Conservation (phyloP, 2,113 vertebrate genomes). For the Hystrix brachyura region DNA sequence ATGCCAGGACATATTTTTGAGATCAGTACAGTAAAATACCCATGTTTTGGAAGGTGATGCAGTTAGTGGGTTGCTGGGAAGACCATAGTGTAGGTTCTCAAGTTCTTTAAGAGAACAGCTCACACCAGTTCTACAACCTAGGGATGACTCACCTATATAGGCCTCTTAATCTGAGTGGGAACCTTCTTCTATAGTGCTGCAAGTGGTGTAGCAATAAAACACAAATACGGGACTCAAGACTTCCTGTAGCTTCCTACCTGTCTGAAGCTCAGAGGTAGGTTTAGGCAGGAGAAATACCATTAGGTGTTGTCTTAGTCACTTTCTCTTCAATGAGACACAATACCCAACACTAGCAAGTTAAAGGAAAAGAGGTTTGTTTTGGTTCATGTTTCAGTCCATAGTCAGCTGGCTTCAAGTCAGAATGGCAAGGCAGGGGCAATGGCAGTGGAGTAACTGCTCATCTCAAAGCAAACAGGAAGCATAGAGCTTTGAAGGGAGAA, state of each 20-base stretch:
- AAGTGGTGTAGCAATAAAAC: not conserved
- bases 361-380: too few relatives aligned
- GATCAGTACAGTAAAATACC: not conserved
- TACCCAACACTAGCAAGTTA: too few relatives aligned
- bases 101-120: not conserved
- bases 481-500: too few relatives aligned
- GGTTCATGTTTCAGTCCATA: too few relatives aligned
- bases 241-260: not conserved
- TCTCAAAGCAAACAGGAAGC: too few relatives aligned
- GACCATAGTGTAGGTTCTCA: not conserved
- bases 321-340: too few relatives aligned
- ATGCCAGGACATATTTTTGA: not conserved
- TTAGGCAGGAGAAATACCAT: not conserved
- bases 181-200: not conserved
- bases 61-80: not conserved
- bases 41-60: not conserved
- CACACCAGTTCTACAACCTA: not conserved
- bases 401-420: too few relatives aligned
- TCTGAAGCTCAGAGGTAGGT: not conserved
- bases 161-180: not conserved
- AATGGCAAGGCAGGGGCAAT: too few relatives aligned
- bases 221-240: not conserved
- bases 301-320: not conserved
- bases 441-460: too few relatives aligned
- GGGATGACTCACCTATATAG: not conserved